Conservation (phyloP, 2,797 vertebrate genomes). For the Tympanoctomys barrerae region DNA sequence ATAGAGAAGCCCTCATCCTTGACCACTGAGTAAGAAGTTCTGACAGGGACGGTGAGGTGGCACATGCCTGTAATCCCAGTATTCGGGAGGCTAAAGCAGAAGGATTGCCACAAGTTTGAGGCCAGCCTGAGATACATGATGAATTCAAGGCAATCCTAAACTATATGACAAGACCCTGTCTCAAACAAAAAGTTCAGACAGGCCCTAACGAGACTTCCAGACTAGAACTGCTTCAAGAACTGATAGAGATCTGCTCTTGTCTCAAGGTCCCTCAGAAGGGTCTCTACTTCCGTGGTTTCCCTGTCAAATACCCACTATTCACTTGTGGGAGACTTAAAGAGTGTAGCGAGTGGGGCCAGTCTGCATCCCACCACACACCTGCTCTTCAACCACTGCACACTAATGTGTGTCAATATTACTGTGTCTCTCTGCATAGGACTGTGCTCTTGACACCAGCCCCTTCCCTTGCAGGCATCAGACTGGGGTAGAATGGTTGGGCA, state of each 20-base stretch:
- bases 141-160: not conserved
- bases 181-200: not conserved
- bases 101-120: not conserved
- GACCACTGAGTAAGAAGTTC: not conserved
- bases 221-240: not conserved
- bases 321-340: not conserved
- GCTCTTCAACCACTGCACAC: not conserved
- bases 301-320: not conserved
- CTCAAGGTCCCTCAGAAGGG: not conserved
- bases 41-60: not conserved
- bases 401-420: not conserved
- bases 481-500: not conserved
- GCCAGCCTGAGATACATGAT: not conserved
- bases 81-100: not conserved
- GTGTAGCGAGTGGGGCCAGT: not conserved
- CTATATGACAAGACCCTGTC: not conserved
- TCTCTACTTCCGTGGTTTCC: not conserved
- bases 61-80: not conserved
- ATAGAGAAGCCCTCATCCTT: not conserved
- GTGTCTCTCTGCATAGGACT: not conserved
- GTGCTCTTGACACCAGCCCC: not conserved
- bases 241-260: not conserved
- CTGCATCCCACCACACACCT: not conserved
- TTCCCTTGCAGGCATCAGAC: not conserved
- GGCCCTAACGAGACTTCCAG: not conserved